Base-by-base conservation (phyloP, 2,888 invertebrate species). In the Caenorhabditis sulstoni region DNA sequence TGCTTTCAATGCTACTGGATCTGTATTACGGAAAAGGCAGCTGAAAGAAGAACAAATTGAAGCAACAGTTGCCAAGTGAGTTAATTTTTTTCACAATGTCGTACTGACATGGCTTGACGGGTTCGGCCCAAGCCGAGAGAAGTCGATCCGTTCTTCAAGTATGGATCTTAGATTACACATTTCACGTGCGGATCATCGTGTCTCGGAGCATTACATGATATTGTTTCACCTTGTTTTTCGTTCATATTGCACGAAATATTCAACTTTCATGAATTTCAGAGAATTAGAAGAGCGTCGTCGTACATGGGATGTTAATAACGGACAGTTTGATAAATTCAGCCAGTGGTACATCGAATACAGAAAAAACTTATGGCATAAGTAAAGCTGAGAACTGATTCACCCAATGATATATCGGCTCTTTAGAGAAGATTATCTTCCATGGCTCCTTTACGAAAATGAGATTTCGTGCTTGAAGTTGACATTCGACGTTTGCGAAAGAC, bases 401-500 rank as follows among this genome's bases (percentile, higher is more conserved):
- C n/a, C n/a, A n/a, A n/a, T n/a, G n/a, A n/a, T n/a, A n/a, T n/a
- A n/a, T n/a, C n/a, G n/a, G n/a, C n/a, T 14, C 79, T 87, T 50
- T 76, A 90, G 87, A 76, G 89, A 90, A 49, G 89, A 89, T 55
- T 90, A 90, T 65, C 82, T 90, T 37, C 90, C 90, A 18, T 90
- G 90, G 90, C 80, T 90, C 11, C 66, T 89, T 14, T 90, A 89
- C 73, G 89, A 89, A 66, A 90, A 90, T 73, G 88, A 90, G 77
- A 86, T 90, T 45, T 87, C 89, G 12, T 90, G 90, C 59, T 81
- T 90, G 22, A 85, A 88, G 64, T 67, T 90, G 71, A 88, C 90
- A 12, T 90, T 90, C 67, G 89, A 90, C 77, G 89, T 90, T 8
- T 90, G 90, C 57, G 90, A 90, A 75, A 71, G 85, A 52, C 81